Evolutionary conservation across 2,113 vertebrate genomes (phyloP), one percentile per base, ranked within the genome.

Genomic region (Natator depressus): DNA sequence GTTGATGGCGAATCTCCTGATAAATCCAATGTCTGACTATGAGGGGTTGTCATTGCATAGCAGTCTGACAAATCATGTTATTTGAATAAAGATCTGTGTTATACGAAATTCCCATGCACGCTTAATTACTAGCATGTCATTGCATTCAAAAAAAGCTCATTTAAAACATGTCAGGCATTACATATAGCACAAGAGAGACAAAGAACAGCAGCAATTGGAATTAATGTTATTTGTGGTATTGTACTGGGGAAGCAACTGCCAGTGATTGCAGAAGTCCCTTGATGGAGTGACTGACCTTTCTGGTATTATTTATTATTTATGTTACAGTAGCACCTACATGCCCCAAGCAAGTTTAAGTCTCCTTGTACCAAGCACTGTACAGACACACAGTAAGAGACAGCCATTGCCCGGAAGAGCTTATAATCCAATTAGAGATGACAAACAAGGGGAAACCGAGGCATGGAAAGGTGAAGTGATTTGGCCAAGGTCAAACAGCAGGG

Each of bases 191-290:
- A 91, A 2, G 13, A 93, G 46, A 94, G 81, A 9, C 65, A 88
- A 92, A 91, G 91, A 96, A 88, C 31, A 89, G n/a, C 22, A 78
- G 89, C 24, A 31, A 87, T 95, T 95, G 1, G 3, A 94, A 95
- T 96, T 94, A 91, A 84, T 94, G 84, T 95, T 94, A 54, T 51
- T 93, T 89, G 92, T 87, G 88, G 10, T 20, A 25, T 87, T 79
- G 50, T 75, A 42, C 25, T 9, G 9, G 75, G 31, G 80, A 91
- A 95, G 85, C 29, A 83, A 5, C 27, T 82, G 83, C 57, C 0
- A 0, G 84, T 86, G 35, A 38, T 38, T 72, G 65, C 46, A 89
- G 83, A 80, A 31, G 76, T 49, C 42, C 85, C 42, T 12, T 55
- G 20, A 72, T 80, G 5, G 80, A 92, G 46, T 29, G 46, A 47